Evolutionary conservation across 2,888 invertebrate genomes (phyloP), one percentile per base, ranked within the genome.

Genomic region (Hypomecis punctinalis): DNA sequence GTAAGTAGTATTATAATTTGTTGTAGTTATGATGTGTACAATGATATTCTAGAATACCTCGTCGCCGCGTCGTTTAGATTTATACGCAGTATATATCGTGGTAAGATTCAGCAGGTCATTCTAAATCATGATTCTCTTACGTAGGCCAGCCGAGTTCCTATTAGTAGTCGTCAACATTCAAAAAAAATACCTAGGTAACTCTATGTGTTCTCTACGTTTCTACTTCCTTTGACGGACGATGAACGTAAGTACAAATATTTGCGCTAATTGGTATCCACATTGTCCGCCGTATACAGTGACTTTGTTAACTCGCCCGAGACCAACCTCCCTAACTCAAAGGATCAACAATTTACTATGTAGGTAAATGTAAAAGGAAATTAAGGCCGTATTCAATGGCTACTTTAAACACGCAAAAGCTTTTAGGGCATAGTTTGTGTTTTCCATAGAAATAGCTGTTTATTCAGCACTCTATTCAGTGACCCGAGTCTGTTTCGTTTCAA

Each of bases 401-500:
- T 51, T 52, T 46, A 45, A 56, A 42, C 45, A 13, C n/a, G 37
- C 6, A 43, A 45, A 37, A 45, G 37, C 49, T 59, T 59, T 51
- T 23, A 51, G 46, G 39, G 45, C 39, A n/a, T 13, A 36, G 36
- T 39, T 49, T 54, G 47, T 49, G 51, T 33, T 43, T 39, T 56
- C 56, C 42, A 61, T 51, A 51, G 37, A 61, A 56, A 61, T 48
- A n/a, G 47, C 45, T 37, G 37, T 61, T 61, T 56, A 56, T 55
- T 56, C 23, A 45, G 45, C 23, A 36, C 42, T 54, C 54, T 48
- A 48, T 56, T 56, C 61, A 61, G 11, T 45, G 39, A 37, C 10
- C 49, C 42, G 45, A 56, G 45, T 23, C 39, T 9, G 33, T 61
- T 55, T 46, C 51, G 11, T 56, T 61, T 56, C 36, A 61, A 61